Conservation (phyloP, 2,113 vertebrate species). For the Callipepla squamata region DNA sequence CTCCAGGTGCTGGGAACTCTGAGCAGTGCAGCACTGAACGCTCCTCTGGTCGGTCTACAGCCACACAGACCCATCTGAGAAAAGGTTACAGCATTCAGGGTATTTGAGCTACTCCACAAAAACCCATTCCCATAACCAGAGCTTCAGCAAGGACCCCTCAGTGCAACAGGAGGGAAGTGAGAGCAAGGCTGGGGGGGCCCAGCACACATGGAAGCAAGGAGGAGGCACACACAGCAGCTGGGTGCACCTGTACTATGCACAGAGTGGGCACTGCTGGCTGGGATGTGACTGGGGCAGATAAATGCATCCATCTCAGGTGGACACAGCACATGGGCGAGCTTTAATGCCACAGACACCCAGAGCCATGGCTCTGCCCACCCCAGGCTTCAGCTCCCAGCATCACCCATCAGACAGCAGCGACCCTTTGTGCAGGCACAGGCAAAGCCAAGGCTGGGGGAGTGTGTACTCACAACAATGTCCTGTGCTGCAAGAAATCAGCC, state of each 20-base stretch:
- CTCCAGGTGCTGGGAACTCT: not conserved
- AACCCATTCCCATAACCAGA: not conserved
- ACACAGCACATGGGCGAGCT: accelerated
- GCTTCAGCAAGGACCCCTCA: not conserved
- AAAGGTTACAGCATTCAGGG: too few relatives aligned
- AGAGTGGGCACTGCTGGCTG: not conserved
- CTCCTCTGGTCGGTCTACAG: not conserved
- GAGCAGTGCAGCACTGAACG: too few relatives aligned
- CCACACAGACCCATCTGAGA: not conserved
- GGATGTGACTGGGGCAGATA: not conserved
- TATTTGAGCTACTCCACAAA: not conserved
- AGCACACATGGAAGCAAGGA: not conserved
- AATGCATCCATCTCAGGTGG: not conserved
- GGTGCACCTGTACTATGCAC: accelerated
- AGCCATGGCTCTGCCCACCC: not conserved
- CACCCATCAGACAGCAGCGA: not conserved
- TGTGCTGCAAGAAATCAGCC: accelerated
- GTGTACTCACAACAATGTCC: not conserved
- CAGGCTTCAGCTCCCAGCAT: not conserved
- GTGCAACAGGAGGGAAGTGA: not conserved
- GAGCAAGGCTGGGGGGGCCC: not conserved
- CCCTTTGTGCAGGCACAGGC: not conserved
- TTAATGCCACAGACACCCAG: not conserved
- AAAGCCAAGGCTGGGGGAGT: accelerated
- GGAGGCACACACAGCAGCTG: too few relatives aligned